Percentiles rank a stretch among this genome's conserved stretches.
phyloP scores from a whole-genome alignment of 2,113 vertebrate species.

The Embiotoca jacksoni region DNA sequence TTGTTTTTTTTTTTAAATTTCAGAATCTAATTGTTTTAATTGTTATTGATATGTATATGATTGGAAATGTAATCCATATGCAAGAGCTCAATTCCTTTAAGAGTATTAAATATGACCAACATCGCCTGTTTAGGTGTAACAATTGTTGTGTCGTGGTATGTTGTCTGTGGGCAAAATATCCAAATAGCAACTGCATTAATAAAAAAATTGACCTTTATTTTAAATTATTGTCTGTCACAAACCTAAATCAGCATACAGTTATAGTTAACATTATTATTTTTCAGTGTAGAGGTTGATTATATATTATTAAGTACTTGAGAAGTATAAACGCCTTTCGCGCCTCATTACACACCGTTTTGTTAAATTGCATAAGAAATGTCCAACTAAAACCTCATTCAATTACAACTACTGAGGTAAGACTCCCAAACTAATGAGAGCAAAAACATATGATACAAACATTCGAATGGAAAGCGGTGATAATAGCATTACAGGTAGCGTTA shows the following conservation, averaged over 20 bases:
- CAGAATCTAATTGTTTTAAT: conserved; percentile 37
- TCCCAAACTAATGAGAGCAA: conserved; percentile 74
- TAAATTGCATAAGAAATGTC: conserved; percentile 76
- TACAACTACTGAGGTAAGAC: conserved; percentile 85
- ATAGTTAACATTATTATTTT: conserved; percentile 81
- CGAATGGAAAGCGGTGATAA: conserved; percentile 69
- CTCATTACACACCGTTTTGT: conserved; percentile 73
- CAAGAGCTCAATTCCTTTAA: conserved; percentile 1
- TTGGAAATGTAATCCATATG: conserved; percentile 20
- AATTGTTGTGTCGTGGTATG: conserved; percentile 4
- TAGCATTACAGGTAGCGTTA: conserved; percentile 80
- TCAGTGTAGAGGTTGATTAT: conserved; percentile 80
- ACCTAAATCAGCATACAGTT: conserved; percentile 85
- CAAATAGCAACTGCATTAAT: conserved; percentile 54
- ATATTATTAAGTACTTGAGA: conserved; percentile 81
- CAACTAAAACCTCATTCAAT: conserved; percentile 78
- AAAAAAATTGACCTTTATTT: conserved; percentile 79
- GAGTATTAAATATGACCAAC: conserved; percentile 15
- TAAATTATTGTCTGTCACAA: conserved; percentile 84
- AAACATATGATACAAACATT: conserved; percentile 73
- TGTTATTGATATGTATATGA: background rate
- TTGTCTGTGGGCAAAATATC: conserved; percentile 34
- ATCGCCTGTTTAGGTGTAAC: conserved; percentile 3
- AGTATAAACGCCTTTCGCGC: conserved; percentile 73
- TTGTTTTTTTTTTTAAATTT: conserved; percentile 33